Conservation (phyloP, 1,140 invertebrate genomes). For the Eurytemora carolleeae region DNA sequence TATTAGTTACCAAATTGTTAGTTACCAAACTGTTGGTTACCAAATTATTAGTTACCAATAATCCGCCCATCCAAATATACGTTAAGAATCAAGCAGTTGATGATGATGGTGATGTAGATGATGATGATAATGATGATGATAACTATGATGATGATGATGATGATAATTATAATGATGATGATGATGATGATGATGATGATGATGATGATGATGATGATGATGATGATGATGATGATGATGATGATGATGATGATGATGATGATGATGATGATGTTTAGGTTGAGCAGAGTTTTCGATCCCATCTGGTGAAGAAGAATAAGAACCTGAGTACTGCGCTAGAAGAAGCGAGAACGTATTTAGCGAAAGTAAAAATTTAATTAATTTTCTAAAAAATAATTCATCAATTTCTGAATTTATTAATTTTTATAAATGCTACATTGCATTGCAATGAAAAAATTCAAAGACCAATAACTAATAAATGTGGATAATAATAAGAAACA, state of each 20-base stretch:
- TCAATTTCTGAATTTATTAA: no score
- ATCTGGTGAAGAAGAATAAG: background rate
- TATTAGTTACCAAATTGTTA: no score
- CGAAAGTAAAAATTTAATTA: no score
- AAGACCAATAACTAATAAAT: no score
- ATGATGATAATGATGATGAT: slow-evolving; percentile 10
- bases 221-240: background rate
- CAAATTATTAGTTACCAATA: no score
- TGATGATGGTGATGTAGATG: slow-evolving; percentile 4
- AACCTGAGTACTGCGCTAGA: background rate
- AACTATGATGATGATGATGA: slow-evolving; percentile 3
- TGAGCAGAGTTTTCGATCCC: background rate
- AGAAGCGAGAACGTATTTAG: background rate
- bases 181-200: slow-evolving; percentile 5
- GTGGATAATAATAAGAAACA: no score
- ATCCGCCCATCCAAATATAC: background rate
- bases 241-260: slow-evolving; percentile 15
- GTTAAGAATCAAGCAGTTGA: background rate
- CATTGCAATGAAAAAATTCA: no score
- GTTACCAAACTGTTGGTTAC: no score
- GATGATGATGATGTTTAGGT: no score
- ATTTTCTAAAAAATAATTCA: no score
- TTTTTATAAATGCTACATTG: no score
- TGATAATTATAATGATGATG: slow-evolving; percentile 1
- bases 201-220: slow-evolving; percentile 3